Percentiles rank a stretch among this genome's conserved stretches.
These are phyloP conservation scores for Planococcus citri DNA, from an alignment of 1,140 invertebrate genomes.

Conservation along the genomic window DNA sequence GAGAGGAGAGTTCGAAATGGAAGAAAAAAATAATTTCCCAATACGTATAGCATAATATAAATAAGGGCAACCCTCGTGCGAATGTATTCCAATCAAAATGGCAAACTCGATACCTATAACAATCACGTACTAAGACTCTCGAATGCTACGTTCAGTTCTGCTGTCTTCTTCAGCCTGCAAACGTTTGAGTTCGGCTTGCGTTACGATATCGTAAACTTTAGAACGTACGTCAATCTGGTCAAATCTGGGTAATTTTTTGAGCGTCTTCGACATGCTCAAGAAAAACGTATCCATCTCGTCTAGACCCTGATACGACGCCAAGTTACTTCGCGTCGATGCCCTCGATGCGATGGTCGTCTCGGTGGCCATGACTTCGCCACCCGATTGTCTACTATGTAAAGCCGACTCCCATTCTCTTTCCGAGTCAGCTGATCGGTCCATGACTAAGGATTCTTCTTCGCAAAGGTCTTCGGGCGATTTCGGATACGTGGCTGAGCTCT, in stretches of 20 bases:
- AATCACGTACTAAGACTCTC: too few species aligned
- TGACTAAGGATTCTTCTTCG: neutral
- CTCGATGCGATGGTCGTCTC: neutral
- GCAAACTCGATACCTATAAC: too few species aligned
- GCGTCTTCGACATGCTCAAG: neutral
- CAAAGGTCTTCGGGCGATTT: neutral
- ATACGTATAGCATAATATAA: too few species aligned
- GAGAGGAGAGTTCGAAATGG: too few species aligned
- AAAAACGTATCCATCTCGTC: constrained; percentile 13
- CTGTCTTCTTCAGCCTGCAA: neutral
- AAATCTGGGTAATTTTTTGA: neutral
- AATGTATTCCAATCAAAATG: too few species aligned
- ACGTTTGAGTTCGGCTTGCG: neutral
- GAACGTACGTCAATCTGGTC: neutral
- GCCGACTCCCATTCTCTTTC: neutral
- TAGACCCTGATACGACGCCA: neutral
- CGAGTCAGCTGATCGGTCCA: neutral
- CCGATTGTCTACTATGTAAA: neutral
- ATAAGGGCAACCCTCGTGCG: too few species aligned
- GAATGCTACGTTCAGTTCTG: too few species aligned
- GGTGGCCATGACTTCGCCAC: neutral
- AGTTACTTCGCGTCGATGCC: neutral
- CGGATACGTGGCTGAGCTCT: neutral
- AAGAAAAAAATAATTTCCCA: too few species aligned
- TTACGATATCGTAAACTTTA: neutral